Evolutionary conservation across 2,888 invertebrate species (phyloP), one percentile per base, ranked within the genome.

Genomic region (Eupeodes luniger): DNA sequence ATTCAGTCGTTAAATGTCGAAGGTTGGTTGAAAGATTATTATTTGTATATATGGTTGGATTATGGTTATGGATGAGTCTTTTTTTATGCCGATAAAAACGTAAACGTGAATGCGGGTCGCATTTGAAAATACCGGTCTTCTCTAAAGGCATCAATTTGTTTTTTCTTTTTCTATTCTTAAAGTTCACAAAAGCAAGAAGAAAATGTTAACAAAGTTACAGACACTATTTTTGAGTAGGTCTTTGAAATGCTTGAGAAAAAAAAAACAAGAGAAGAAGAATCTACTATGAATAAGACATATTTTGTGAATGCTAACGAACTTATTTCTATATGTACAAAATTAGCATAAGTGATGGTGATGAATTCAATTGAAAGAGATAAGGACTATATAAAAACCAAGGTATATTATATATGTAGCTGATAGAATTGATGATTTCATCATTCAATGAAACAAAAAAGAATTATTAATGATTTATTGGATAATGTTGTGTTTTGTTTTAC

Each of bases 1-100:
- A 40, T 47, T 47, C 86, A 88, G 85, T 85, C 78, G 81, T 81
- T 88, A 88, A 88, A 88, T 88, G 85, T 85, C 88, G 72, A 84
- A 88, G 77, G 62, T 66, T 66, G 55, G 55, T 70, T 62, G 36
- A 51, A 61, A 36, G 36, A 36, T 74, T 47, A 59, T 55, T 62
- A 12, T 12, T 57, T 44, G 47, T 4, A 16, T 9, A 12, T 75
- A 34, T 16, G 67, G 51, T 49, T 34, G 47, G 10, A 51, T n/a
- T 47, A 36, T 55, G 59, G 19, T 34, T 59, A 59, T 47, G 70
- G 47, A 27, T 53, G 59, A 34, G 12, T 69, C 53, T 36, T n/a
- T 40, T 40, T 49, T 14, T 6, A 12, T 44, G 16, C n/a, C 36
- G 19, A 36, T 55, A 40, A 40, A 51, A 36, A 81, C 53, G 11